Base-by-base conservation (phyloP, 2,888 invertebrate genomes). In the Ligdia adustata region DNA sequence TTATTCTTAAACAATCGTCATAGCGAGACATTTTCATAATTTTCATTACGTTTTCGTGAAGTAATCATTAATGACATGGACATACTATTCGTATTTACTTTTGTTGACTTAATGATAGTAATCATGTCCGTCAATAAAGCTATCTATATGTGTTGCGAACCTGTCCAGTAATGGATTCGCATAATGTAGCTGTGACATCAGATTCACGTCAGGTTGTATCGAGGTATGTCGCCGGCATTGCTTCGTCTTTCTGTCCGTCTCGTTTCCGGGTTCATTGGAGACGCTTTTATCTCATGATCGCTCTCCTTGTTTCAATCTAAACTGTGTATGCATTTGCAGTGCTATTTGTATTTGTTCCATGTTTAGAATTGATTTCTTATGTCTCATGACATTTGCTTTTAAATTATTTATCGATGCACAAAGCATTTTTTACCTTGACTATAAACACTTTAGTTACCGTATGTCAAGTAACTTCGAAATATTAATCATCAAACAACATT, bases 221-320 rank as follows among this genome's bases (percentile, higher is more conserved):
- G 60, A 69, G 69, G 68, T 64, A 71, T 69, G 72, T 66, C 64
- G 69, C 60, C 66, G 60, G 64, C 65, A 72, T 69, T 66, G 69
- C 68, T 62, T 61, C 72, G 72, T 77, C 82, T 82, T 82, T 76
- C 77, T 82, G 79, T 69, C 69, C 66, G 60, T 57, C 63, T 22
- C 22, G 47, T 41, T 63, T 57, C 57, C 60, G 58, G 57, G 60
- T 62, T 55, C 44, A 48, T 45, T 45, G 40, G 39, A 45, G 48
- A 49, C 42, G 41, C 46, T 35, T 47, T 24, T 24, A 47, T 34
- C 24, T 27, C 3, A 33, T 28, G 16, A 37, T 38, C 3, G 22
- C 22, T 6, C 0, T 18, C 6, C 4, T 18, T 18, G 6, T 18
- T 18, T 18, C 18, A 18, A 18, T 18, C 18, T 1, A n/a, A n/a